These are phyloP conservation scores for Heliconius hortense DNA, from an alignment of 2,888 invertebrate genomes.

Conservation along the genomic window DNA sequence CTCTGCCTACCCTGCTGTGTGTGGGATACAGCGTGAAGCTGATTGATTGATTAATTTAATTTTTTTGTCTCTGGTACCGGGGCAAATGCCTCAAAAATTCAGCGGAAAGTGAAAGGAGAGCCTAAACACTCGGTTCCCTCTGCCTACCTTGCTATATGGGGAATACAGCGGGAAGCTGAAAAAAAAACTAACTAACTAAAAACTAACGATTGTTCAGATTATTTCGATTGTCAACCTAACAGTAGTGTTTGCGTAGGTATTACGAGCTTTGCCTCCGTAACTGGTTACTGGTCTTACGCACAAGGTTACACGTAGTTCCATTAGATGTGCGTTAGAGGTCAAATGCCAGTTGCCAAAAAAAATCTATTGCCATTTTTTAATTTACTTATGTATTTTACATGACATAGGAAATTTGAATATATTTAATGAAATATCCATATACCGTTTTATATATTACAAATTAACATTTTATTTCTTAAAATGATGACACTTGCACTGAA, in stretches of 20 bases:
- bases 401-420: no score
- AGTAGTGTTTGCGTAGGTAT: neutral
- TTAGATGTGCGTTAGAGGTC: conserved; percentile 8
- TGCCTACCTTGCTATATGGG: neutral
- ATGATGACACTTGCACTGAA: no score
- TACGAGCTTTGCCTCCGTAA: neutral
- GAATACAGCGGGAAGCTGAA: neutral
- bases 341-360: conserved; percentile 5
- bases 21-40: no score
- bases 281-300: neutral
- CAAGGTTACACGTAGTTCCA: neutral
- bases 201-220: neutral
- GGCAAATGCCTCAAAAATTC: neutral
- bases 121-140: neutral
- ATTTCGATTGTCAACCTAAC: neutral
- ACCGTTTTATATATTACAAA: no score
- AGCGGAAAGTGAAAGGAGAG: neutral
- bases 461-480: no score
- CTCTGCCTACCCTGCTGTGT: no score
- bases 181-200: no score
- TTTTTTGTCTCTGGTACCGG: neutral
- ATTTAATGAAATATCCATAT: no score
- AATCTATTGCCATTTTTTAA: neutral
- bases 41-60: neutral
- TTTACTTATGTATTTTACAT: no score